Base-by-base conservation (phyloP, 2,888 invertebrate species). In the Harpalus rubripes region DNA sequence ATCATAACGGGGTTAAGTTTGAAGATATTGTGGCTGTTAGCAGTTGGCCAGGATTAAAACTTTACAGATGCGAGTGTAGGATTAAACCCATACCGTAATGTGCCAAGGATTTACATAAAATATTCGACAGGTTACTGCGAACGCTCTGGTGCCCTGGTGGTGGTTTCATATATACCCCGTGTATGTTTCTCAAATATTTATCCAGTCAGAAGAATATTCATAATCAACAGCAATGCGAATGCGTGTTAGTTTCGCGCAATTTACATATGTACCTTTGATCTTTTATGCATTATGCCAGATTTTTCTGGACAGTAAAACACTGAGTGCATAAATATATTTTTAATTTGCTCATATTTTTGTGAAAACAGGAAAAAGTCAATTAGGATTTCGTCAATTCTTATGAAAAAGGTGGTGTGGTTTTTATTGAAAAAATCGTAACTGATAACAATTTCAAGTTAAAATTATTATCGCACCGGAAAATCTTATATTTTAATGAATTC, bases 61-160 rank as follows among this genome's bases (percentile, higher is more conserved):
- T 82, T 82, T 82, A 59, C 72, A 16, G 82, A 26, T 82, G 72
- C 74, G 82, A 74, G 82, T 82, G 22, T 56, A 18, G 74, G 74
- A 74, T 72, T 82, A 82, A 81, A 82, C 32, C 74, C 74, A 41
- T 18, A 16, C 82, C 72, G 56, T 82, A 82, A 82, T 81, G 81
- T 81, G 81, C 68, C 59, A 56, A 81, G 81, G 82, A 82, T 82
- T 82, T 82, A 82, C 82, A 82, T 82, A 82, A 82, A 82, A 82
- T 82, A 82, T 82, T 82, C 82, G 74, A 72, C 59, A 82, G 82
- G 74, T 82, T 82, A 74, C 82, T 59, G 61, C 68, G 72, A 74
- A 59, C 59, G 52, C 81, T 26, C 72, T 52, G 58, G 68, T 56
- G 56, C 56, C 22, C 52, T n/a, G 44, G 56, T 52, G 72, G 44